Conservation (phyloP, 2,888 invertebrate genomes). For the Pyrrhosoma nymphula region DNA sequence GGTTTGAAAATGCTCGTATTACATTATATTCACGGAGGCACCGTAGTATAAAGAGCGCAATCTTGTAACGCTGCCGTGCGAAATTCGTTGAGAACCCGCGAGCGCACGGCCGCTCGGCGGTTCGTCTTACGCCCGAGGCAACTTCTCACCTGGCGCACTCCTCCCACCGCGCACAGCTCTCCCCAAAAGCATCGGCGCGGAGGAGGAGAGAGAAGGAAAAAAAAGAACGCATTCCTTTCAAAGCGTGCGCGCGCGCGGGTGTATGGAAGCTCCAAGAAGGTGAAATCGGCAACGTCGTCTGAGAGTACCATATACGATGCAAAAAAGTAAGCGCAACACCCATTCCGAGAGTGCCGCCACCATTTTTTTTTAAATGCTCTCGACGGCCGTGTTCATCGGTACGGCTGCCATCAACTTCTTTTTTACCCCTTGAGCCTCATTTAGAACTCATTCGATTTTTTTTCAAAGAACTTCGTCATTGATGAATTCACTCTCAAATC, state of each 20-base stretch:
- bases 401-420: neutral
- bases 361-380: neutral
- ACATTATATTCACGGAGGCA: too few species aligned
- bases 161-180: neutral
- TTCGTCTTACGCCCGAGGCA: neutral
- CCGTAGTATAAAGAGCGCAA: too few species aligned
- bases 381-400: neutral
- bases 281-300: neutral
- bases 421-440: neutral
- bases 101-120: neutral
- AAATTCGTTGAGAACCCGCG: neutral
- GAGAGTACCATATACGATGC: slow-evolving; percentile 6
- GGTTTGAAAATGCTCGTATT: too few species aligned
- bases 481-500: neutral
- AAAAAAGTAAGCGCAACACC: slow-evolving; percentile 7
- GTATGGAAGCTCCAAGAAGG: slow-evolving; percentile 11
- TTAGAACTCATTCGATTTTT: neutral
- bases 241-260: neutral
- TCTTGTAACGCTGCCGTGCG: neutral
- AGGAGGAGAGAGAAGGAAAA: neutral
- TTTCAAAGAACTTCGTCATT: neutral
- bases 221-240: neutral
- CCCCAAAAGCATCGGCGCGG: neutral
- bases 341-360: neutral
- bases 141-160: neutral